Conservation (phyloP, 2,113 vertebrate species). For the Percopsis transmontana region DNA sequence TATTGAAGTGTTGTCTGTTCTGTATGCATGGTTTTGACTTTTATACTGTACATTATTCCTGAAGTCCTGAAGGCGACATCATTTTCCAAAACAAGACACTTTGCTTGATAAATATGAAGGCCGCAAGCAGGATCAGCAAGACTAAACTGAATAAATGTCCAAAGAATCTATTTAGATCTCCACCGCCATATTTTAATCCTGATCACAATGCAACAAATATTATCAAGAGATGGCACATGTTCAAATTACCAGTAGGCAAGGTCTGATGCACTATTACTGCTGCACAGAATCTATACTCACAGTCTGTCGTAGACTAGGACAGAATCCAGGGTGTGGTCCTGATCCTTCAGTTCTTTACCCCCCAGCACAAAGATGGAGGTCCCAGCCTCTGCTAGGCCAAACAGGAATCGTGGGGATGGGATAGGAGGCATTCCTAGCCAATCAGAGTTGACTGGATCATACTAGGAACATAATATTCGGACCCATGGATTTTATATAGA, state of each 20-base stretch:
- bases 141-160: neutral
- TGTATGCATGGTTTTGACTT: neutral
- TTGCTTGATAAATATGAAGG: neutral
- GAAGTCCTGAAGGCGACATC: too few relatives aligned
- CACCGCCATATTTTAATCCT: neutral
- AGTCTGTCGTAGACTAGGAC: conserved; percentile 92
- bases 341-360: conserved; percentile 91
- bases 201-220: neutral
- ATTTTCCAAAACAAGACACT: neutral
- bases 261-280: neutral
- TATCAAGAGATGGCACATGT: too few relatives aligned
- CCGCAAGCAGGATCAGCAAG: neutral
- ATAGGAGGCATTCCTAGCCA: conserved; percentile 97
- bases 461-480: conserved; percentile 84
- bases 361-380: conserved; percentile 93
- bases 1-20: neutral
- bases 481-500: too few relatives aligned
- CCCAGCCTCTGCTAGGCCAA: conserved; percentile 89
- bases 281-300: conserved; percentile 73
- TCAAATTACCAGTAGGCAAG: neutral
- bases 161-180: neutral
- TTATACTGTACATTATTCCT: neutral
- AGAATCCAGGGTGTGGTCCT: conserved; percentile 85
- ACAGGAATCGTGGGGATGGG: conserved; percentile 93
- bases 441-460: conserved; percentile 88